These are phyloP conservation scores for Myotis vivesi DNA, from an alignment of 2,797 vertebrate species.

Conservation along the genomic window DNA sequence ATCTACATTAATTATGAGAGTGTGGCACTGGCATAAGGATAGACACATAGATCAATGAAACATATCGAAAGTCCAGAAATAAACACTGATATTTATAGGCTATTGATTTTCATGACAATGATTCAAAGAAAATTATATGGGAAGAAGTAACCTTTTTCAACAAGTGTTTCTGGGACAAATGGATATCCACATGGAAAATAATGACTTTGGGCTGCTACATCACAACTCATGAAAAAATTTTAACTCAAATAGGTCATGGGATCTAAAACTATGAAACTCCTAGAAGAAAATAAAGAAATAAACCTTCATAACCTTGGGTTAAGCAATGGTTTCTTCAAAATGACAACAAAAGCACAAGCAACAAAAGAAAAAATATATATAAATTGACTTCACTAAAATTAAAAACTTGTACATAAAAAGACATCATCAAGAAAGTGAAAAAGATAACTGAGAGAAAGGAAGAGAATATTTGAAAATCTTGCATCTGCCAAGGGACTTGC, in stretches of 20 bases:
- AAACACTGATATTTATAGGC: neutral
- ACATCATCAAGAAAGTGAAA: slow-evolving; percentile 1
- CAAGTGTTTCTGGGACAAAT: neutral
- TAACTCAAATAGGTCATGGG: too few species aligned
- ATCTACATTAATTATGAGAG: too few species aligned
- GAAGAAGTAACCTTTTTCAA: neutral
- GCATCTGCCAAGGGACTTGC: neutral
- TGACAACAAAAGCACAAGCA: neutral
- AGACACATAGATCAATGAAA: too few species aligned
- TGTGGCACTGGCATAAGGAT: too few species aligned
- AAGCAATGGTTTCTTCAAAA: neutral
- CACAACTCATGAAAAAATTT: too few species aligned
- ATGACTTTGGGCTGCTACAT: too few species aligned
- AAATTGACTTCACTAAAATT: neutral
- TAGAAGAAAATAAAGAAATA: too few species aligned
- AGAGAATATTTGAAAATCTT: neutral
- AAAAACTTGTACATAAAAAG: neutral
- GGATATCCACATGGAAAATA: too few species aligned
- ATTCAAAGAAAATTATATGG: neutral
- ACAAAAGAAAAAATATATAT: neutral
- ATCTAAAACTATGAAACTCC: too few species aligned
- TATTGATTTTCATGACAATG: neutral
- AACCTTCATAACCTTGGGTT: too few species aligned
- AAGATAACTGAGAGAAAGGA: neutral
- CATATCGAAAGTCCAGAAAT: too few species aligned